Evolutionary conservation across 2,888 invertebrate species (phyloP).

Genomic region (Plebejus argus): DNA sequence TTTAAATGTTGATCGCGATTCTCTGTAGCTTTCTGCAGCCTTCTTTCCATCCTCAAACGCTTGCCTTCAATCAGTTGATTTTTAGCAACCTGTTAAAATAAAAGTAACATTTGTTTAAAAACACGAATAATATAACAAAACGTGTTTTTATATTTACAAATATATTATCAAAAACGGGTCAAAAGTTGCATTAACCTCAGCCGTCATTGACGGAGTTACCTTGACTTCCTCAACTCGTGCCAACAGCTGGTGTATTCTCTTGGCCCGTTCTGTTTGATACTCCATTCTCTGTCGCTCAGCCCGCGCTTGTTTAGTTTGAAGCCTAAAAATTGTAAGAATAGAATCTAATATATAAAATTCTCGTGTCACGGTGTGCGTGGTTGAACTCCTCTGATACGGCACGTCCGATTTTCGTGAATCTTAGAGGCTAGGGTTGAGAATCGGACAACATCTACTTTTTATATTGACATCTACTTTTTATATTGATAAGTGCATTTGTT

Average conservation of each 20-base stretch:
- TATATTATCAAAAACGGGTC: no score
- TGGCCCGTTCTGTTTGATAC: conserved; percentile 90
- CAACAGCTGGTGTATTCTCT: conserved; percentile 90
- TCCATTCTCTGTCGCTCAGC: conserved; percentile 93
- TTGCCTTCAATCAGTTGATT: conserved; percentile 92
- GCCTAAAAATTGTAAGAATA: conserved; percentile 53
- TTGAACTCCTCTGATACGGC: no score
- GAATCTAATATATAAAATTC: no score
- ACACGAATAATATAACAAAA: no score
- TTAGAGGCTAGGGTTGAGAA: no score
- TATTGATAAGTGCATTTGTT: no score
- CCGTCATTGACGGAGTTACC: conserved; percentile 47
- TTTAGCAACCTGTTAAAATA: conserved; percentile 83
- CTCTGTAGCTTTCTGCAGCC: conserved; percentile 92
- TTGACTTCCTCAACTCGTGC: conserved; percentile 93
- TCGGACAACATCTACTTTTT: no score
- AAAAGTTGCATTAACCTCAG: background rate
- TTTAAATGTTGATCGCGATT: conserved; percentile 91
- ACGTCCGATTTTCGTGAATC: no score
- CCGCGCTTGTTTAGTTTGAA: conserved; percentile 94
- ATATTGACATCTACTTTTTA: no score
- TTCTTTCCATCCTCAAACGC: conserved; percentile 86
- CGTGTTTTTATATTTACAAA: no score
- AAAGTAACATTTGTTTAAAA: background rate
- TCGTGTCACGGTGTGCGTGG: no score